These are phyloP conservation scores for Bradypus variegatus DNA, from an alignment of 2,797 vertebrate species.

Conservation along the genomic window DNA sequence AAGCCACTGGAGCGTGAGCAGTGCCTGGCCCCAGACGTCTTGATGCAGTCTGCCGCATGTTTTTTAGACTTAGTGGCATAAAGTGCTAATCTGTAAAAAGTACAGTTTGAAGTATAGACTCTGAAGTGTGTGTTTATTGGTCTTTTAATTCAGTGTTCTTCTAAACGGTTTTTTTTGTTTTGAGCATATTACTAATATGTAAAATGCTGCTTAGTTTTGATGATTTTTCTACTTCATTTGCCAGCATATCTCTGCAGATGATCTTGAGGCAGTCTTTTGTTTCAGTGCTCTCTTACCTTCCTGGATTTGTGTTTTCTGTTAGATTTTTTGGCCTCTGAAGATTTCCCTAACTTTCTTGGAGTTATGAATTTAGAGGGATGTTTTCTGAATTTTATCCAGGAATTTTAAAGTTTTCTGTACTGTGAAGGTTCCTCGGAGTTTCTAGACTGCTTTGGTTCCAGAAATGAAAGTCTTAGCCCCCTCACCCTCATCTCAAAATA, in stretches of 20 bases:
- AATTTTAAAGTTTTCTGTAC: background rate
- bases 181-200: background rate
- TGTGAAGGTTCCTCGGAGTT: background rate
- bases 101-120: background rate
- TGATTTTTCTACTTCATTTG: background rate
- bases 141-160: background rate
- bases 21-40: background rate
- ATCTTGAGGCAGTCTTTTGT: background rate
- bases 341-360: background rate
- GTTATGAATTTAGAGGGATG: background rate
- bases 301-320: background rate
- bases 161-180: constrained; percentile 8
- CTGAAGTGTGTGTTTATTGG: background rate
- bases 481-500: background rate
- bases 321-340: background rate
- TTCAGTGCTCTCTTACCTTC: background rate
- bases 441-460: background rate
- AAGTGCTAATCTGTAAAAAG: background rate
- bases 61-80: background rate
- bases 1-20: no score
- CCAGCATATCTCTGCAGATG: background rate
- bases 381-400: background rate
- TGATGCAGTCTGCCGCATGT: background rate
- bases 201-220: background rate
- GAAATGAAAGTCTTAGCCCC: background rate